A percentile compares a stretch with the other conserved stretches of the same genome.
Conservation (phyloP, 2,888 invertebrate species). For the Trichogramma evanescens region DNA sequence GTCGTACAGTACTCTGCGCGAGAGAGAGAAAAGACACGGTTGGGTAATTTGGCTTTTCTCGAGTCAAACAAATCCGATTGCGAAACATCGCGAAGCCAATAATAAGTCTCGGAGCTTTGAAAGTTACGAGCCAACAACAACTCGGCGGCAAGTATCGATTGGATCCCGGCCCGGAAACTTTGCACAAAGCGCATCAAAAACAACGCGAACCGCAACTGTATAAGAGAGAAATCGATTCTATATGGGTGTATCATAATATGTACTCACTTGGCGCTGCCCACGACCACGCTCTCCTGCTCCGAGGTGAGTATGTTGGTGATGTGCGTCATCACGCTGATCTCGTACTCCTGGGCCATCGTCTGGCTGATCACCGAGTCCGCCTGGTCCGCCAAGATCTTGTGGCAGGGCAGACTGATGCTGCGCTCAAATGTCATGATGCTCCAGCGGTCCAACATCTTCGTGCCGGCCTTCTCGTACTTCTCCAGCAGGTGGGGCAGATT, state of each 20-base stretch:
- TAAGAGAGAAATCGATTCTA: too few relatives aligned
- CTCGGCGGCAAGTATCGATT: too few relatives aligned
- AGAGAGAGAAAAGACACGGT: slow-evolving; percentile 9
- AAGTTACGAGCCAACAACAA: too few relatives aligned
- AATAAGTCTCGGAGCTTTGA: too few relatives aligned
- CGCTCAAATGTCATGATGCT: slow-evolving; percentile 91
- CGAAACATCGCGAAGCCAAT: too few relatives aligned
- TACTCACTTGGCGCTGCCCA: slow-evolving; percentile 64
- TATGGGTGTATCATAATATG: too few relatives aligned
- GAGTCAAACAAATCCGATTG: too few relatives aligned
- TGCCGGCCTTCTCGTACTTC: slow-evolving; percentile 92
- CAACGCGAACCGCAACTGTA: too few relatives aligned
- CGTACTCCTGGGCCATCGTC: slow-evolving; percentile 61
- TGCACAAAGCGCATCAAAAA: too few relatives aligned
- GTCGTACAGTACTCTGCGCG: slow-evolving; percentile 60
- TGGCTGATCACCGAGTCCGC: slow-evolving; percentile 52
- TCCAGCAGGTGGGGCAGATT: slow-evolving; percentile 87
- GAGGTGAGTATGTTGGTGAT: slow-evolving; percentile 81
- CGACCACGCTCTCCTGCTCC: slow-evolving; percentile 65
- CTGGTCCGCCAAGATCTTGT: slow-evolving; percentile 45
- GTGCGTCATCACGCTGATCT: slow-evolving; percentile 70
- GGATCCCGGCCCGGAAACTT: too few relatives aligned
- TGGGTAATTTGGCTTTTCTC: neutral
- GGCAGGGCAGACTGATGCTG: slow-evolving; percentile 57
- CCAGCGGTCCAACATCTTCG: slow-evolving; percentile 97